phyloP scores from a whole-genome alignment of 2,888 invertebrate genomes.

The Willowsia nigromaculata region DNA sequence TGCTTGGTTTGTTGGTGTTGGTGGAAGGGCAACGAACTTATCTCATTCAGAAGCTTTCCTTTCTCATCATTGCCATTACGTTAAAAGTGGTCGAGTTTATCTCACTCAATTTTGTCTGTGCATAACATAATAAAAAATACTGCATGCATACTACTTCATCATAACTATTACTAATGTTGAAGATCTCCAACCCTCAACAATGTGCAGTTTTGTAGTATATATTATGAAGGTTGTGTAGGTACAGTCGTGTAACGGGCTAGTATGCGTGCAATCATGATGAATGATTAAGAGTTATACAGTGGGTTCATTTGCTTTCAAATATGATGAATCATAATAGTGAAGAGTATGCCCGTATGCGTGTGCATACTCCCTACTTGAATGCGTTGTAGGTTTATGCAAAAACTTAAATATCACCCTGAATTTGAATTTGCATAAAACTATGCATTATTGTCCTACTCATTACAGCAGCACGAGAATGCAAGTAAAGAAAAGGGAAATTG shows the following conservation, averaged over 20 bases:
- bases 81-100: not conserved
- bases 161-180: not conserved
- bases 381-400: no score
- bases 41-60: slow-evolving; percentile 58
- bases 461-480: no score
- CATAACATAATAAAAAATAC: not conserved
- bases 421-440: no score
- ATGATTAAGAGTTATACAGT: no score
- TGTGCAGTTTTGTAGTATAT: slow-evolving; percentile 29
- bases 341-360: no score
- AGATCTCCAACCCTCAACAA: not conserved
- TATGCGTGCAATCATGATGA: no score
- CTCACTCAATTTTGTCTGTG: not conserved
- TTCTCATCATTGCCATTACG: slow-evolving; percentile 57
- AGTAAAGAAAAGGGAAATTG: no score
- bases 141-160: not conserved
- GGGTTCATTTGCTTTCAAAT: no score
- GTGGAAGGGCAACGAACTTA: slow-evolving; percentile 70
- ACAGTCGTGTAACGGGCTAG: not conserved
- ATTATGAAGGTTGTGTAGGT: not conserved
- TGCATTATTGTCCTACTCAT: no score
- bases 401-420: no score
- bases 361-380: no score
- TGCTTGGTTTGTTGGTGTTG: slow-evolving; percentile 34
- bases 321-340: no score